Evolutionary conservation across 1,140 invertebrate species (phyloP).

Genomic region (Trichogramma pretiosum): DNA sequence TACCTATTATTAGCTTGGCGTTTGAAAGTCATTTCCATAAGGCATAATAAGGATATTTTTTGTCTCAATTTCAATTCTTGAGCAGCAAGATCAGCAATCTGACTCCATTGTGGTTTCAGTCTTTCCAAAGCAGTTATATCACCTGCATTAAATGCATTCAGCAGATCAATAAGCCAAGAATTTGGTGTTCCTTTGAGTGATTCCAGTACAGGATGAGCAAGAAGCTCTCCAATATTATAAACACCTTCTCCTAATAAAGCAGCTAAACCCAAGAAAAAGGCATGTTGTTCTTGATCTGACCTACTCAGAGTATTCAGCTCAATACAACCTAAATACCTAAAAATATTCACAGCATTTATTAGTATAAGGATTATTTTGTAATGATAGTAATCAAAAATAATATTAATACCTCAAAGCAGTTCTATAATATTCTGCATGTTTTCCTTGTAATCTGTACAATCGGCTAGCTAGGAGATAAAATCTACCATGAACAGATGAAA

Average conservation of each 20-base stretch:
- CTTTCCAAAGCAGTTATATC: slow-evolving; percentile 80
- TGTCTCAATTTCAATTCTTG: slow-evolving; percentile 77
- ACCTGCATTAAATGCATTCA: slow-evolving; percentile 89
- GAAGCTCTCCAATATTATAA: slow-evolving; percentile 95
- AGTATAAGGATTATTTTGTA: not conserved
- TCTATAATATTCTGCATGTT: slow-evolving; percentile 89
- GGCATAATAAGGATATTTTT: slow-evolving; percentile 89
- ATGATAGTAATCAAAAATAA: too few species aligned
- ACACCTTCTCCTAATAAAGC: slow-evolving; percentile 91
- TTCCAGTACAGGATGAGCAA: slow-evolving; percentile 89
- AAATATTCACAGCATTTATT: slow-evolving; percentile 4
- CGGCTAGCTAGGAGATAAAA: slow-evolving; percentile 92
- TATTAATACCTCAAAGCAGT: slow-evolving; percentile 67
- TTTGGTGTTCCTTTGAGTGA: slow-evolving; percentile 73
- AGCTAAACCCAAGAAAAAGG: slow-evolving; percentile 86
- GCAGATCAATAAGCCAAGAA: slow-evolving; percentile 81
- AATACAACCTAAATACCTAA: slow-evolving; percentile 83
- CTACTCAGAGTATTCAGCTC: slow-evolving; percentile 59
- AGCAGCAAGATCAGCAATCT: slow-evolving; percentile 77
- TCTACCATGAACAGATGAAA: slow-evolving; percentile 87
- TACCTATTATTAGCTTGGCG: slow-evolving; percentile 58
- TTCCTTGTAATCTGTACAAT: slow-evolving; percentile 70
- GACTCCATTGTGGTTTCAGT: slow-evolving; percentile 71
- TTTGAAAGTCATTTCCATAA: slow-evolving; percentile 91
- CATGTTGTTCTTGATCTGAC: slow-evolving; percentile 69